These are phyloP conservation scores for Caracal caracal DNA, from an alignment of 2,113 vertebrate species.

Conservation along the genomic window DNA sequence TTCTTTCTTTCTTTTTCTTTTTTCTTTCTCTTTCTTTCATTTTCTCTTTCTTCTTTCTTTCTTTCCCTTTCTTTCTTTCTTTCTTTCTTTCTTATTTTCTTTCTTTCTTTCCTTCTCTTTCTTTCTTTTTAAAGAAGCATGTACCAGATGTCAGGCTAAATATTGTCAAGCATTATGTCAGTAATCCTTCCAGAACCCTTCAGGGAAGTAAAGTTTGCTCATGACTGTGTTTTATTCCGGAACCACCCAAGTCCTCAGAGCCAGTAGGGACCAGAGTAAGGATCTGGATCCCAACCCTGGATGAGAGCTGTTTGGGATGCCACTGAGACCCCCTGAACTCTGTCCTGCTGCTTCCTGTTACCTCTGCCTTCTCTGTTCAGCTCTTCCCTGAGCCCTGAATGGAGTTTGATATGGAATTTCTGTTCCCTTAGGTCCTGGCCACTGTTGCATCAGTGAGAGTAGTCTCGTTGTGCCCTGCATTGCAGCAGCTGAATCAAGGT, in stretches of 20 bases:
- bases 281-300: not conserved
- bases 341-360: not conserved
- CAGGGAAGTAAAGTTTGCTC: not conserved
- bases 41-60: too few relatives aligned
- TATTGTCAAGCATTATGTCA: not conserved
- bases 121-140: not conserved
- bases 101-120: too few relatives aligned
- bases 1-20: too few relatives aligned
- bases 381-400: not conserved
- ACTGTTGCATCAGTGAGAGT: not conserved
- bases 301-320: too few relatives aligned
- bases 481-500: not conserved
- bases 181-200: not conserved
- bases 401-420: not conserved
- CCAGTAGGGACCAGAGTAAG: not conserved
- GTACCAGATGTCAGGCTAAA: not conserved
- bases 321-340: accelerated
- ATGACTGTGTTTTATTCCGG: not conserved
- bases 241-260: not conserved
- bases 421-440: not conserved
- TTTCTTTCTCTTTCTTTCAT: too few relatives aligned
- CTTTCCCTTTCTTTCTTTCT: not conserved
- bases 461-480: accelerated
- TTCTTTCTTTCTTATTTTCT: not conserved
- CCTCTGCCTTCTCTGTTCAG: not conserved